Base-by-base conservation (phyloP, 2,888 invertebrate species). In the Bimastos eiseni region DNA sequence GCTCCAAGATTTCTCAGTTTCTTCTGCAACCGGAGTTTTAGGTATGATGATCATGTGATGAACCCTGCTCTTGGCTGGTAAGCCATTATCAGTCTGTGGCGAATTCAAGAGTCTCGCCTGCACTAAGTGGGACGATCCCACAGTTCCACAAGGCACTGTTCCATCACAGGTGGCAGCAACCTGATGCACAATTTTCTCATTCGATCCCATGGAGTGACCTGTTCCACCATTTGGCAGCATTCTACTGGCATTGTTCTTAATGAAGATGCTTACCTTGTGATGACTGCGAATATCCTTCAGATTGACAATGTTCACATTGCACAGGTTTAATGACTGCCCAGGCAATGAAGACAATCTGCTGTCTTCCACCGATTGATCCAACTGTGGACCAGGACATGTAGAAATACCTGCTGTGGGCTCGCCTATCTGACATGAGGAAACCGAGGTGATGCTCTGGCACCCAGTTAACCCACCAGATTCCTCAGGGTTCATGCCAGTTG, bases 351-450 rank as follows among this genome's bases (percentile, higher is more conserved):
- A 21, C 84, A 84, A 86, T 24, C 86, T 86, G 37, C 36, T 86
- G 36, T 86, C 86, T 34, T 36, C 86, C 34, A 86, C 86, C 17
- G 86, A 86, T 36, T n/a, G 86, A 86, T 17, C 37, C 36, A 86
- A 36, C 86, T 24, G 86, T 15, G 36, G 37, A 33, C 86, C 37
- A 36, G 86, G 24, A 34, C 19, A n/a, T 49, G 49, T 30, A 34
- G 34, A 33, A 8, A 24, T 6, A 55, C 38, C 41, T 34, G 95
- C 88, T 96, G 96, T 86, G 37, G 89, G 86, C 89, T 88, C 90
- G 89, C 90, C 83, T 89, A 89, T 89, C 83, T 55, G 55, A 88
- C 91, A 36, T 83, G 41, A 37, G 86, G 90, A 34, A 70, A 49
- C n/a, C 8, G 90, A 30, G 89, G 33, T 49, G 41, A 49, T 37